phyloP scores from a whole-genome alignment of 2,797 vertebrate genomes.

The Morus bassanus region DNA sequence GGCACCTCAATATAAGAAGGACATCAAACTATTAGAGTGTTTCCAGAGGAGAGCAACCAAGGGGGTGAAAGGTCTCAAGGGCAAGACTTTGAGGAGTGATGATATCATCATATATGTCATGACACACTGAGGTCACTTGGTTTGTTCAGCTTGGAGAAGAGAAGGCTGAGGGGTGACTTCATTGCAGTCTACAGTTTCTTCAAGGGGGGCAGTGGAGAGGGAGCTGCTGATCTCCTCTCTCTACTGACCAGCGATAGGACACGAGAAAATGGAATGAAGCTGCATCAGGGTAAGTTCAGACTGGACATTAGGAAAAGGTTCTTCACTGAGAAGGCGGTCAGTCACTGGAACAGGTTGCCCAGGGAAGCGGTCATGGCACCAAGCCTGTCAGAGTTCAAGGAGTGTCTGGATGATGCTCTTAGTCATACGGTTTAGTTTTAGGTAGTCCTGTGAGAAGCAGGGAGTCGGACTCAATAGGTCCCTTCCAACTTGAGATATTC shows the following conservation, averaged over 20 bases:
- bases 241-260: background rate
- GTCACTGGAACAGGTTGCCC: background rate
- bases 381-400: background rate
- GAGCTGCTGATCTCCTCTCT: background rate
- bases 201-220: background rate
- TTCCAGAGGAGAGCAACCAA: background rate
- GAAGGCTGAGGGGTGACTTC: background rate
- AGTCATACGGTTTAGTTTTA: background rate
- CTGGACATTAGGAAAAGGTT: background rate
- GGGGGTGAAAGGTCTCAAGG: background rate
- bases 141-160: background rate
- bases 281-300: background rate
- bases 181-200: background rate
- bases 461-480: background rate
- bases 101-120: too few species aligned
- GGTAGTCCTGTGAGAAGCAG: background rate
- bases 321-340: background rate
- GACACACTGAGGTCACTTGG: background rate
- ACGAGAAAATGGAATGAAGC: background rate
- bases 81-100: background rate
- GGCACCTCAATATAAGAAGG: background rate
- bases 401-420: fast-evolving
- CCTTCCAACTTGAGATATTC: background rate
- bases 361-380: background rate
- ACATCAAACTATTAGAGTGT: background rate